Evolutionary conservation across 2,888 invertebrate genomes (phyloP).

Genomic region (Cryptocheilus praepositus): DNA sequence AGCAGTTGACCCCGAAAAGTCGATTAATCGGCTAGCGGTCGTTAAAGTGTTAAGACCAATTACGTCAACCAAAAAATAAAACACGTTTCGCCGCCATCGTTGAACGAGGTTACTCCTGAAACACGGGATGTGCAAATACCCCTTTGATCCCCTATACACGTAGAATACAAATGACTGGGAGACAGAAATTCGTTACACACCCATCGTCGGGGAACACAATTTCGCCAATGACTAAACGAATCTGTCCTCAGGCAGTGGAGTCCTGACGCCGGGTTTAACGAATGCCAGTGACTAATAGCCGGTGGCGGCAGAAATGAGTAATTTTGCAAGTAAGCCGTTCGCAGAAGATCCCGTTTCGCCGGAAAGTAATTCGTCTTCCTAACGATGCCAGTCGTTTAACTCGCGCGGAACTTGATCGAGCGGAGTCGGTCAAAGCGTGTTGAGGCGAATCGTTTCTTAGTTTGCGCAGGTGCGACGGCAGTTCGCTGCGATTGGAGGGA

Average conservation of each 20-base stretch:
- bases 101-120: too few relatives aligned
- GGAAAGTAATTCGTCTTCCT: slow-evolving; percentile 37
- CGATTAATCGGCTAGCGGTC: too few relatives aligned
- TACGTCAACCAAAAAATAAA: too few relatives aligned
- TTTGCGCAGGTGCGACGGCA: background rate
- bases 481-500: background rate
- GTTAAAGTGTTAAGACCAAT: too few relatives aligned
- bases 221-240: slow-evolving; percentile 40
- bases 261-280: slow-evolving; percentile 33
- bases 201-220: slow-evolving; percentile 17
- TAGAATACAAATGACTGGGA: slow-evolving; percentile 1
- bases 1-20: too few relatives aligned
- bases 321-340: slow-evolving; percentile 28
- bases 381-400: slow-evolving; percentile 25
- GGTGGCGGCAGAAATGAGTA: slow-evolving; percentile 34
- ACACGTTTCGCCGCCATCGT: too few relatives aligned
- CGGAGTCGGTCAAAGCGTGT: too few relatives aligned
- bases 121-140: too few relatives aligned
- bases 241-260: slow-evolving; percentile 31
- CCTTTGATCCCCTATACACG: too few relatives aligned
- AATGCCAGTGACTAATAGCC: slow-evolving; percentile 43
- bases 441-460: background rate
- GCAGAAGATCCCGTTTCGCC: slow-evolving; percentile 34
- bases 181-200: slow-evolving; percentile 26
- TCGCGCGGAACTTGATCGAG: background rate